A percentile compares a stretch with the other conserved stretches of the same genome.
Conservation (phyloP, 1,140 invertebrate genomes). For the Drosophila kepulauana region DNA sequence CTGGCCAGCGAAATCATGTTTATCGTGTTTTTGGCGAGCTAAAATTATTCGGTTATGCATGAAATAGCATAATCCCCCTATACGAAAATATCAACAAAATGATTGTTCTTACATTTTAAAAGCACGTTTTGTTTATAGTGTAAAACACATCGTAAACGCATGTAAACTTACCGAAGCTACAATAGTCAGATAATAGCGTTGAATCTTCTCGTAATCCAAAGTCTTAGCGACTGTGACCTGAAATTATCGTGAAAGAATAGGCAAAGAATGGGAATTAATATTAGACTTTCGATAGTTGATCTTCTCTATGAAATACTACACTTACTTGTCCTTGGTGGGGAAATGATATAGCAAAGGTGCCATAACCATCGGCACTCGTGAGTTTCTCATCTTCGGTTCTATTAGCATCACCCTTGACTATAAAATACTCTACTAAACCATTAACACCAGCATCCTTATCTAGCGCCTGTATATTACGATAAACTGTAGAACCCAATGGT, state of each 20-base stretch:
- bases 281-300: too few relatives aligned
- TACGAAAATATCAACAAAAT: not conserved
- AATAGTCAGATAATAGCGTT: slow-evolving; percentile 95
- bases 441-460: slow-evolving; percentile 95
- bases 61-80: not conserved
- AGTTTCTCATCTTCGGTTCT: slow-evolving; percentile 87
- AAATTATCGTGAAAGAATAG: not conserved
- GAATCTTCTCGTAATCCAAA: slow-evolving; percentile 95
- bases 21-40: slow-evolving; percentile 1
- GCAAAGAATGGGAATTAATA: not conserved
- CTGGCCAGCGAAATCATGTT: slow-evolving; percentile 12
- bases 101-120: not conserved
- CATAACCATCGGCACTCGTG: slow-evolving; percentile 91
- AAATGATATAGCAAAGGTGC: slow-evolving; percentile 93
- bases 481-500: slow-evolving; percentile 94
- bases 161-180: slow-evolving; percentile 92
- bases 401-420: slow-evolving; percentile 87
- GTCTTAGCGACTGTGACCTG: slow-evolving; percentile 93
- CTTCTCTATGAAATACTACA: not conserved
- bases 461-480: slow-evolving; percentile 92
- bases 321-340: slow-evolving; percentile 93
- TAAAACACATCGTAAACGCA: not conserved
- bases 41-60: slow-evolving; percentile 6
- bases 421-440: slow-evolving; percentile 93
- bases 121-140: not conserved